A percentile compares a stretch with the other conserved stretches of the same genome.
phyloP scores from a whole-genome alignment of 2,888 invertebrate species.

The Sminthurides aquaticus region DNA sequence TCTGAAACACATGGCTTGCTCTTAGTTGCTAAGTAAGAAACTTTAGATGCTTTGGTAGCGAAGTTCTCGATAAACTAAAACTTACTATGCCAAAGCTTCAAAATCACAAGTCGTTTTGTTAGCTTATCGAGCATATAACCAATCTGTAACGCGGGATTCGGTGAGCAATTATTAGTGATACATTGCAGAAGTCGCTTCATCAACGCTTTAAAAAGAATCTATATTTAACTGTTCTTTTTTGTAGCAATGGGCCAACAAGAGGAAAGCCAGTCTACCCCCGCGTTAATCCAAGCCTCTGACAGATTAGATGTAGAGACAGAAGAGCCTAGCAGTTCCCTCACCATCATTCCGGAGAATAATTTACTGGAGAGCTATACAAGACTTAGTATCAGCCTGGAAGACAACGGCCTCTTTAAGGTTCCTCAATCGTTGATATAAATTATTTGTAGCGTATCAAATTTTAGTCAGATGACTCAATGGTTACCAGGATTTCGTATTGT shows the following conservation, averaged over 20 bases:
- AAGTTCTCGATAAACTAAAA: too few species aligned
- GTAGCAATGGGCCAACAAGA: conserved; percentile 72
- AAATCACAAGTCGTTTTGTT: too few species aligned
- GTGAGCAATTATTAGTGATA: too few species aligned
- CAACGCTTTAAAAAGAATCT: too few species aligned
- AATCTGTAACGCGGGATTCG: too few species aligned
- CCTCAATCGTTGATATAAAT: background rate
- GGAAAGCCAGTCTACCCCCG: conserved; percentile 83
- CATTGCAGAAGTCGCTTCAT: too few species aligned
- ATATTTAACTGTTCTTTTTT: too few species aligned
- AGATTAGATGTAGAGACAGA: conserved; percentile 46
- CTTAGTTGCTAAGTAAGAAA: too few species aligned
- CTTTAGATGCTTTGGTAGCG: too few species aligned
- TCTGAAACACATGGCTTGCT: too few species aligned
- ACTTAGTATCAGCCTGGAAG: conserved; percentile 79
- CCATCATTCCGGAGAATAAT: conserved; percentile 79
- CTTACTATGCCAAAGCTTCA: too few species aligned
- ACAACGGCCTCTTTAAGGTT: conserved; percentile 66
- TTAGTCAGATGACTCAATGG: background rate
- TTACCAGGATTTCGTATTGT: background rate
- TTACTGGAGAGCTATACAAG: conserved; percentile 77
- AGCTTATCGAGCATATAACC: too few species aligned
- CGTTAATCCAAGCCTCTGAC: conserved; percentile 60
- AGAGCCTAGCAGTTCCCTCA: conserved; percentile 59
- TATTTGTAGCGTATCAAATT: background rate